These are phyloP conservation scores for Hesperophylax magnus DNA, from an alignment of 1,140 invertebrate species.

Conservation along the genomic window DNA sequence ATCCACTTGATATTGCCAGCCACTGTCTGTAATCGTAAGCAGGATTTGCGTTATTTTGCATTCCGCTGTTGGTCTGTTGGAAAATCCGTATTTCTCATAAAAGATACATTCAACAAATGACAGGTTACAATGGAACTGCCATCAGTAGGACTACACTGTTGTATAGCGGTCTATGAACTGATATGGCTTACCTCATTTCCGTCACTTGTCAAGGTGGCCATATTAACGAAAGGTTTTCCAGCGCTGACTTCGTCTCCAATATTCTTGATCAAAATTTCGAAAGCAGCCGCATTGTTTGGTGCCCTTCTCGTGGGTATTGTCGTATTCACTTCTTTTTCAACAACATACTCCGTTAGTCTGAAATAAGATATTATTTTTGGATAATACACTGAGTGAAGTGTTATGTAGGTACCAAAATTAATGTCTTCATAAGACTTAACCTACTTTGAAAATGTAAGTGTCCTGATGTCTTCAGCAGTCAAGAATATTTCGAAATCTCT, in stretches of 20 bases:
- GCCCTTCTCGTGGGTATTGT: constrained; percentile 62
- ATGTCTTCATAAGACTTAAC: not conserved
- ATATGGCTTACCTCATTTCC: constrained; percentile 21
- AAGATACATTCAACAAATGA: no score
- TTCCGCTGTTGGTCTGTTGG: no score
- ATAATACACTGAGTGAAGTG: not conserved
- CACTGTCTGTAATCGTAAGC: no score
- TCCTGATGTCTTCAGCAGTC: constrained; percentile 84
- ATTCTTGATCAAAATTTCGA: constrained; percentile 70
- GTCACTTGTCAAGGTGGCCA: constrained; percentile 68
- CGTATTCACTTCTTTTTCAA: constrained; percentile 66
- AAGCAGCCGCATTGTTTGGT: constrained; percentile 63
- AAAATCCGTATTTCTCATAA: no score
- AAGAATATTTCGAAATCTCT: constrained; percentile 85
- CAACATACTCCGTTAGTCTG: constrained; percentile 75
- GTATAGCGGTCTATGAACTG: no score
- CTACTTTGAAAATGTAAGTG: constrained; percentile 70
- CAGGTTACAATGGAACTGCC: no score
- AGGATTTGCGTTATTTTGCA: no score
- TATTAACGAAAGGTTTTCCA: constrained; percentile 65
- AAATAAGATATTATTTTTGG: not conserved
- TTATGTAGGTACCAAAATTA: no score
- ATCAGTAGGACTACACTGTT: no score
- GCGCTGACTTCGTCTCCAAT: constrained; percentile 71
- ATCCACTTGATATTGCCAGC: no score